A percentile compares a stretch with the other conserved stretches of the same genome.
Evolutionary conservation across 2,113 vertebrate species (phyloP).

Genomic region (Psittacula cyanocephala): DNA sequence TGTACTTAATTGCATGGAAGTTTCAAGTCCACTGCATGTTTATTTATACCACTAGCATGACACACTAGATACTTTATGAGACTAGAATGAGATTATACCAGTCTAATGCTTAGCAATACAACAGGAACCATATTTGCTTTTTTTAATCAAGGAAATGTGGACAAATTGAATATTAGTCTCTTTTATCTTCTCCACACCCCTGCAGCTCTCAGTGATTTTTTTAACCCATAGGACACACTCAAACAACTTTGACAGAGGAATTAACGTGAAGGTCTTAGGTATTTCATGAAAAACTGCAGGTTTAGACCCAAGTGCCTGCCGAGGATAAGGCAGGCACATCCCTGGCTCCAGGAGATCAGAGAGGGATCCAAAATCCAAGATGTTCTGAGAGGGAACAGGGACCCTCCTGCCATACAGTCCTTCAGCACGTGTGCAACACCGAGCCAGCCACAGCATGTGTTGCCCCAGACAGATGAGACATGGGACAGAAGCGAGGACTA

Average conservation of each 20-base stretch:
- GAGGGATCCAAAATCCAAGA: not conserved
- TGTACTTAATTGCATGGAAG: not conserved
- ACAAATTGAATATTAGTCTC: not conserved
- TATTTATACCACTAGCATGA: conserved; percentile 12
- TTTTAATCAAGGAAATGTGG: not conserved
- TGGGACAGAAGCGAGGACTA: not conserved
- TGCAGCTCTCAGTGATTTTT: not conserved
- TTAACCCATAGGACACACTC: not conserved
- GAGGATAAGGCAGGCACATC: fast-evolving
- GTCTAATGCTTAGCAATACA: not conserved
- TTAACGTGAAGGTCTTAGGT: not conserved
- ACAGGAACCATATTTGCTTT: not conserved
- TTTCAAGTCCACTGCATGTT: conserved; percentile 43
- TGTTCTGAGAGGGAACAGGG: not conserved
- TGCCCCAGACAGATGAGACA: not conserved
- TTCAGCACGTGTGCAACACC: not conserved
- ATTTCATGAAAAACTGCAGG: not conserved
- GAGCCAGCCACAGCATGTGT: not conserved
- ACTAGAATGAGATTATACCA: not conserved
- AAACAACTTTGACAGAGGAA: not conserved
- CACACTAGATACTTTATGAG: not conserved
- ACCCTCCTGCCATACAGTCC: not conserved
- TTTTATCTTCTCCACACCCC: not conserved
- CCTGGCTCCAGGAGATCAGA: not conserved
- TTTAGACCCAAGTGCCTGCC: not conserved